Evolutionary conservation across 92 coral and sea anemone genomes (phyloP).

Genomic region (Siderastrea siderea): DNA sequence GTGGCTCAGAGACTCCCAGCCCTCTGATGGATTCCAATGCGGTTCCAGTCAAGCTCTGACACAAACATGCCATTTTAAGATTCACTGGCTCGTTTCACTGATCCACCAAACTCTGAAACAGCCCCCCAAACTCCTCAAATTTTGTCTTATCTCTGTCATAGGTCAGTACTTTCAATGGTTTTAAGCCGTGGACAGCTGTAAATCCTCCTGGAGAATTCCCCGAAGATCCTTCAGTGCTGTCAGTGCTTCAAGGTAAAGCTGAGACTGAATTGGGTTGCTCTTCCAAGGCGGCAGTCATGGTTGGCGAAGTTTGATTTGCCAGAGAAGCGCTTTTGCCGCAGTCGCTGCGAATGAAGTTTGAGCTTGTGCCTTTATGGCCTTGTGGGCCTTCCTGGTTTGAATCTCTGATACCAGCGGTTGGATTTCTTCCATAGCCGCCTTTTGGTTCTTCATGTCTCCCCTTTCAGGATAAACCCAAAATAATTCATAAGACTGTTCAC

Average conservation of each 20-base stretch:
- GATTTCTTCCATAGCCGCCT: constrained; percentile 25
- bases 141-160: constrained; percentile 65
- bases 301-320: not conserved
- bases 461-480: constrained; percentile 12
- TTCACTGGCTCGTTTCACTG: constrained; percentile 53
- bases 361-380: constrained; percentile 20
- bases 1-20: constrained; percentile 53
- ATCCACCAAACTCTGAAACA: constrained; percentile 73
- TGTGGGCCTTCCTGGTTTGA: constrained; percentile 22
- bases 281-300: not conserved
- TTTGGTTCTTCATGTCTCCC: constrained; percentile 8
- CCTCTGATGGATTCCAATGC: constrained; percentile 68
- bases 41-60: constrained; percentile 57
- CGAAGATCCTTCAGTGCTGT: not conserved
- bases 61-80: constrained; percentile 64
- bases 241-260: not conserved
- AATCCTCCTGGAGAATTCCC: not conserved
- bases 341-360: not conserved
- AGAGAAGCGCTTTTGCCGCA: not conserved
- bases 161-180: constrained; percentile 58
- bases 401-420: constrained; percentile 43
- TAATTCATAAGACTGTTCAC: too few species aligned
- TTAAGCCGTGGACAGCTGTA: constrained; percentile 28
- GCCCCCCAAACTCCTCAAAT: constrained; percentile 77
- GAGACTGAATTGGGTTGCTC: not conserved